phyloP scores from a whole-genome alignment of 2,113 vertebrate species.

The Hassar affinis region DNA sequence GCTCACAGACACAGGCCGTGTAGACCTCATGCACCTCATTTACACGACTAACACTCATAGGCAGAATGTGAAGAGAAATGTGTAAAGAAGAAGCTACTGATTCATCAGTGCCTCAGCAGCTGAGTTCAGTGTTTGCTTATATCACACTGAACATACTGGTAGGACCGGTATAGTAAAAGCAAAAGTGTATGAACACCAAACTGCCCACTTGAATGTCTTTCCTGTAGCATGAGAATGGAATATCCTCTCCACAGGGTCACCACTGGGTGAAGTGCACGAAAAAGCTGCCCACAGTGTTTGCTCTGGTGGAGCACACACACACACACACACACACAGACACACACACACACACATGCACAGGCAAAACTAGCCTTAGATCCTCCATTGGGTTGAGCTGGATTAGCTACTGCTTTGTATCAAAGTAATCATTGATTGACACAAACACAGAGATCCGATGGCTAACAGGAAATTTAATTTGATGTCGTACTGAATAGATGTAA shows the following conservation, averaged over 20 bases:
- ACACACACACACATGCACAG: background rate
- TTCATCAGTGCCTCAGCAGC: slow-evolving; percentile 15
- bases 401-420: slow-evolving; percentile 13
- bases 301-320: slow-evolving; percentile 10
- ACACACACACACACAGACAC: slow-evolving; percentile 6
- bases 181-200: slow-evolving; percentile 17
- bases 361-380: slow-evolving; percentile 25
- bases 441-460: slow-evolving; percentile 17
- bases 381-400: slow-evolving; percentile 18
- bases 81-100: slow-evolving; percentile 23
- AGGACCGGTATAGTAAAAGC: slow-evolving; percentile 42
- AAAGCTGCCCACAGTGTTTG: slow-evolving; percentile 13
- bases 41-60: background rate
- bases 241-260: slow-evolving; percentile 30
- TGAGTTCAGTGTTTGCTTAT: slow-evolving; percentile 37
- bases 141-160: slow-evolving; percentile 30
- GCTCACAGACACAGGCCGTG: background rate
- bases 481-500: background rate
- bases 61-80: background rate
- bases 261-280: slow-evolving; percentile 25
- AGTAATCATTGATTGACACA: slow-evolving; percentile 13
- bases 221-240: slow-evolving; percentile 34
- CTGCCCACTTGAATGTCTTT: slow-evolving; percentile 1
- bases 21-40: background rate
- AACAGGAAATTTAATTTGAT: background rate